A percentile compares a stretch with the other conserved stretches of the same genome.
These are phyloP conservation scores for Andrena hattorfiana DNA, from an alignment of 2,888 invertebrate species.

Conservation along the genomic window DNA sequence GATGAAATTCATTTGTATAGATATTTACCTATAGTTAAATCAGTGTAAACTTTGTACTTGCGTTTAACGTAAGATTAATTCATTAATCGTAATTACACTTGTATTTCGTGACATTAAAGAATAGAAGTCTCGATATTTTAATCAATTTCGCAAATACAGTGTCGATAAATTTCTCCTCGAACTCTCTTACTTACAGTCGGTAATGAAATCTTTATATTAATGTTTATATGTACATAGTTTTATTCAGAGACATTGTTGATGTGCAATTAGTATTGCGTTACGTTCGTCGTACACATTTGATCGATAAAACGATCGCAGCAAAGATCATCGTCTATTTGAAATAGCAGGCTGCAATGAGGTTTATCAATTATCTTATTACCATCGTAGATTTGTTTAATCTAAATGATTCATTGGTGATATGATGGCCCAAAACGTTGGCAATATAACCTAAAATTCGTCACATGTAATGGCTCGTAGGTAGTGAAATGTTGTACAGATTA, in stretches of 20 bases:
- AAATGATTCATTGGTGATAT: conserved; percentile 47
- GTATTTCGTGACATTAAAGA: too few relatives aligned
- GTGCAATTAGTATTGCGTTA: not conserved
- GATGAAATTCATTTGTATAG: too few relatives aligned
- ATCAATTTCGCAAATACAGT: too few relatives aligned
- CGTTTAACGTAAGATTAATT: too few relatives aligned
- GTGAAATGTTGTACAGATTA: conserved; percentile 39
- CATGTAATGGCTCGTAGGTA: conserved; percentile 38
- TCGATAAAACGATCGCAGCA: not conserved
- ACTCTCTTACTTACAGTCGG: too few relatives aligned
- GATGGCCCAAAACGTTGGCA: conserved; percentile 36
- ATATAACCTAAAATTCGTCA: conserved; percentile 58
- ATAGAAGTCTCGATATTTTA: too few relatives aligned
- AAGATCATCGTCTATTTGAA: not conserved
- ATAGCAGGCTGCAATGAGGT: not conserved
- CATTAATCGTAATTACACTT: too few relatives aligned
- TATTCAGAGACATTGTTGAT: not conserved
- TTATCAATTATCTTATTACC: conserved; percentile 11
- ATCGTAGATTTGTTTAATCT: conserved; percentile 52
- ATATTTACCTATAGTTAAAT: too few relatives aligned
- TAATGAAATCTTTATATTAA: not conserved
- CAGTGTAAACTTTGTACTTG: too few relatives aligned
- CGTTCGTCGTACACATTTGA: not conserved
- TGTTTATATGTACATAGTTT: not conserved
- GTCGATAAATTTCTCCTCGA: too few relatives aligned